Evolutionary conservation across 2,888 invertebrate genomes (phyloP), one percentile per base, ranked within the genome.

Genomic region (Poecilobothrus nobilitatus): DNA sequence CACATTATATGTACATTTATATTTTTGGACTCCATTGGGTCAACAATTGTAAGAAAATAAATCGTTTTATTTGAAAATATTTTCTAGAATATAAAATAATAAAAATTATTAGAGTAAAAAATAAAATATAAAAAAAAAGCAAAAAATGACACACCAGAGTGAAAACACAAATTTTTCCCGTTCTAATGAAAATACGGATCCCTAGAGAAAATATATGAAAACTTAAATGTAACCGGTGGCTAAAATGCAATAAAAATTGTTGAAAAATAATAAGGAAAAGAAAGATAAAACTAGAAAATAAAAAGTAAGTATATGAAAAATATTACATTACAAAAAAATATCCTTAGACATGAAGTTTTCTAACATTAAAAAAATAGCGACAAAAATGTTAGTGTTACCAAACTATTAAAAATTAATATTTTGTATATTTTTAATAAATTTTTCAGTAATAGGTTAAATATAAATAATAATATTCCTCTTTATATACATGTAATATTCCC

Each of bases 81-180:
- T 27, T 18, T 53, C 53, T 53, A n/a, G n/a, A 53, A 53, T 27
- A 53, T 53, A 53, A 53, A 53, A 53, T 53, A 53, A 53, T 53
- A 41, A 41, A 41, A 41, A 41, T 41, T 41, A 18, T 53, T 53
- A 6, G 15, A 53, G 53, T 6, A 8, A 37, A 8, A 37, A 27
- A 27, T 4, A 27, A 5, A 27, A 27, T 27, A 27, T 5, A 27
- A 27, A 2, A 37, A 37, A 37, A 37, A 4, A 37, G 5, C 27
- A 27, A 53, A 53, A 53, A 53, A 18, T 53, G 53, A 18, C 3
- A 27, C 27, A 27, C 27, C 27, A 27, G 27, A 53, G 15, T 12
- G n/a, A 53, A 53, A 53, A 53, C n/a, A 53, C n/a, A 53, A 53
- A 53, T 53, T 53, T 53, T 53, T 53, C 53, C 53, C 53, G 53